phyloP scores from a whole-genome alignment of 1,140 invertebrate species.

The Orussus abietinus region DNA sequence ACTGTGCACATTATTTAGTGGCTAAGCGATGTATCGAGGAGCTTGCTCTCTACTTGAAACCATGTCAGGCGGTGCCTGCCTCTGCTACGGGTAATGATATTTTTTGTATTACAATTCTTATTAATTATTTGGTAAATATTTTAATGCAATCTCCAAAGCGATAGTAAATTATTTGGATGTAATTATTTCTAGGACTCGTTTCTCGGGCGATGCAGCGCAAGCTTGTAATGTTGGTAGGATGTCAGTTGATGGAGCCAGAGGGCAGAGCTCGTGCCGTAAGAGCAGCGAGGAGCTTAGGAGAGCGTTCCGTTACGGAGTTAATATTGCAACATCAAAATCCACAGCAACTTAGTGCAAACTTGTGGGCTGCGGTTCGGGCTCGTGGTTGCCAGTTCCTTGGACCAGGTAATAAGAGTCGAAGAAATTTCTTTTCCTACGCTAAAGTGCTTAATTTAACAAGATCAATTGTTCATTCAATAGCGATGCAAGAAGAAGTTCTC shows the following conservation, averaged over 20 bases:
- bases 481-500: slow-evolving; percentile 98
- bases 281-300: slow-evolving; percentile 86
- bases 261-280: slow-evolving; percentile 75
- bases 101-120: slow-evolving; percentile 4
- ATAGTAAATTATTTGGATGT: background rate
- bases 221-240: slow-evolving; percentile 86
- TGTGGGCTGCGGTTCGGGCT: slow-evolving; percentile 96
- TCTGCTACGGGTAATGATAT: slow-evolving; percentile 42
- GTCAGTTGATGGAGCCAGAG: slow-evolving; percentile 87
- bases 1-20: slow-evolving; percentile 69
- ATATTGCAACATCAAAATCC: slow-evolving; percentile 93
- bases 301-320: slow-evolving; percentile 91
- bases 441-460: background rate
- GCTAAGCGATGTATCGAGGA: slow-evolving; percentile 83
- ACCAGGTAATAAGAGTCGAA: slow-evolving; percentile 60
- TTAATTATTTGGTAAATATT: slow-evolving; percentile 4
- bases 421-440: background rate
- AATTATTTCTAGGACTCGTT: slow-evolving; percentile 52
- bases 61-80: slow-evolving; percentile 44
- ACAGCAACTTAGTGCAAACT: slow-evolving; percentile 84
- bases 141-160: background rate
- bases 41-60: slow-evolving; percentile 80
- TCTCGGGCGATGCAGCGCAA: slow-evolving; percentile 95
- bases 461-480: slow-evolving; percentile 50
- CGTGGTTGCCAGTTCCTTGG: slow-evolving; percentile 98